Evolutionary conservation across 2,888 invertebrate species (phyloP), one percentile per base, ranked within the genome.

Genomic region (Acanthococcus lagerstroemiae): DNA sequence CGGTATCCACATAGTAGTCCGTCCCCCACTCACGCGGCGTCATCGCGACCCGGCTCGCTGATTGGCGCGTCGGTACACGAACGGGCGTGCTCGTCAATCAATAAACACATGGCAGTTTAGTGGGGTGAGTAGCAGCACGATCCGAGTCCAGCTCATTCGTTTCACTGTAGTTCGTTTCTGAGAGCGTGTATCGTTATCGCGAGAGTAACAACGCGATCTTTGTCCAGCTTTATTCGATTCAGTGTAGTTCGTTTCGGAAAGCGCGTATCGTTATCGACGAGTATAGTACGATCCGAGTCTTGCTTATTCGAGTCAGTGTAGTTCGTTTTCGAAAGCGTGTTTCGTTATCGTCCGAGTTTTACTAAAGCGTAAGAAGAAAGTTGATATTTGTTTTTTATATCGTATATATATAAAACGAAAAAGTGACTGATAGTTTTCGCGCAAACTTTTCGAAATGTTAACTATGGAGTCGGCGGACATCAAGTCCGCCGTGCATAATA

Each of bases 71-170:
- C 21, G 15, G 57, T 50, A 9, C 44, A 19, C 12, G 17, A 24
- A 21, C 30, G 22, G 57, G 57, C 57, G 57, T 57, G 45, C 24
- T 44, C 57, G 57, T 57, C 45, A 57, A 57, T 57, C 57, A 57
- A 57, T 57, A 57, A 57, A 57, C 57, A 57, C 57, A 57, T 57
- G 57, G 19, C 19, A 50, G 25, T 15, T 44, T 37, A 57, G 57
- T 45, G 45, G 57, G 57, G 57, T 57, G 57, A 57, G 22, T 3
- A 1, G 50, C 12, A 37, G 37, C 30, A 55, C 27, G 30, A 55
- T 21, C 30, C 26, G 54, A n/a, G 0, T 55, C 15, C n/a, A n/a
- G 55, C 27, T 26, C 9, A 37, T 7, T 12, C n/a, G 27, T n/a
- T 30, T 55, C 26, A 55, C 27, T 55, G 9, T 27, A 55, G 55